Conservation (phyloP, 2,113 vertebrate genomes). For the Herpailurus yagouaroundi region DNA sequence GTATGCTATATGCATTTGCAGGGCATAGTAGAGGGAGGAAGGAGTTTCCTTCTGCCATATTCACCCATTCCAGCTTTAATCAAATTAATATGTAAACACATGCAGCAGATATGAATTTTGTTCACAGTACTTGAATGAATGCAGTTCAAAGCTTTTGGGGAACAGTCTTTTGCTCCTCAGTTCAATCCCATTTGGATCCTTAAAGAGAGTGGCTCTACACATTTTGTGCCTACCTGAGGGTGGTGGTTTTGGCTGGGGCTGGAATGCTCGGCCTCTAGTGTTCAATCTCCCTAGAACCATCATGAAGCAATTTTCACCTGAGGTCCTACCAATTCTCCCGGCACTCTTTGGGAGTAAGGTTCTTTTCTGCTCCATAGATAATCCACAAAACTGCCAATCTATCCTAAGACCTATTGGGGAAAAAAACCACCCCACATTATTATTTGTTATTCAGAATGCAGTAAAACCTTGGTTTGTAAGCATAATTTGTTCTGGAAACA, state of each 20-base stretch:
- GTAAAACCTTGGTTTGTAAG: too few species aligned
- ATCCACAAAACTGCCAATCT: background rate
- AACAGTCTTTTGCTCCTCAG: background rate
- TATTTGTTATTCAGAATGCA: conserved; percentile 9
- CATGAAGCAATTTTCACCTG: background rate
- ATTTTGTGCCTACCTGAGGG: background rate
- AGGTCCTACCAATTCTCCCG: background rate
- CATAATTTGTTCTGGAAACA: too few species aligned
- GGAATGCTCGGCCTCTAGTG: background rate
- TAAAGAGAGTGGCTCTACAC: background rate
- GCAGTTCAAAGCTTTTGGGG: background rate
- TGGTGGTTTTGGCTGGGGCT: background rate
- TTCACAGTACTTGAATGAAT: background rate
- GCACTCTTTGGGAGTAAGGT: background rate
- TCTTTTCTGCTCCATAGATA: background rate
- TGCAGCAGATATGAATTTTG: background rate
- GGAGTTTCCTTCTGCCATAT: background rate
- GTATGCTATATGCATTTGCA: background rate
- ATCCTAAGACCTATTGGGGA: background rate
- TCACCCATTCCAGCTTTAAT: background rate
- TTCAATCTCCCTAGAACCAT: background rate
- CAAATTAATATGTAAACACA: background rate
- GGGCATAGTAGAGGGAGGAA: background rate
- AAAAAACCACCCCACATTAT: background rate
- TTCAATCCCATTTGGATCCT: background rate